phyloP scores from a whole-genome alignment of 2,888 invertebrate species.

The Tetragnatha montana region DNA sequence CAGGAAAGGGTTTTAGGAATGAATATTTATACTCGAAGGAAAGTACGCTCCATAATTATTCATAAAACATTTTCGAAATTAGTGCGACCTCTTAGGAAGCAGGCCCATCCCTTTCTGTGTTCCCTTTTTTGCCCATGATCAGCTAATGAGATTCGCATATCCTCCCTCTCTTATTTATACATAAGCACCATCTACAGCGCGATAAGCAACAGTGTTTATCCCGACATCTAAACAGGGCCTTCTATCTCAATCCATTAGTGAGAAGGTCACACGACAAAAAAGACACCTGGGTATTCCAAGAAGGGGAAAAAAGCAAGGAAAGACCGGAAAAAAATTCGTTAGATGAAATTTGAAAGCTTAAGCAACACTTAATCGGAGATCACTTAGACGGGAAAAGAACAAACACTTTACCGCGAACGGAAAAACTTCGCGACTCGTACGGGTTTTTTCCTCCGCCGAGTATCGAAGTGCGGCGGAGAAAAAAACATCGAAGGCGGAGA shows the following conservation, averaged over 20 bases:
- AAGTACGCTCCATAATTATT: background rate
- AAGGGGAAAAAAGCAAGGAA: background rate
- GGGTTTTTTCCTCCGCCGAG: conserved; percentile 44
- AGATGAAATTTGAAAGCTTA: conserved; percentile 65
- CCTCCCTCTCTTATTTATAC: background rate
- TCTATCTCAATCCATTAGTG: background rate
- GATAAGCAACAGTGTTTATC: background rate
- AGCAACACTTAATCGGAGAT: conserved; percentile 62
- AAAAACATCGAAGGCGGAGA: background rate
- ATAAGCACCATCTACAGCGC: background rate
- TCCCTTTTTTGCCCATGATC: background rate
- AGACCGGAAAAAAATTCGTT: conserved; percentile 6
- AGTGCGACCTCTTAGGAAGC: background rate
- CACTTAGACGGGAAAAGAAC: conserved; percentile 51
- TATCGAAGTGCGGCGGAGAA: conserved; percentile 42
- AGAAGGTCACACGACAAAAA: background rate
- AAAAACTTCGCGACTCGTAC: conserved; percentile 14
- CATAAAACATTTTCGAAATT: background rate
- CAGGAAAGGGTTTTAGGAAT: too few species aligned
- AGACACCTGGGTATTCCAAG: background rate
- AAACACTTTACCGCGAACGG: conserved; percentile 46
- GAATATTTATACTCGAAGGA: background rate
- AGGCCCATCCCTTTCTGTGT: background rate
- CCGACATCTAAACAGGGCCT: background rate
- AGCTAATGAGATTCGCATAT: background rate